Conservation (phyloP, 1,140 invertebrate species). For the Hirudo medicinalis region DNA sequence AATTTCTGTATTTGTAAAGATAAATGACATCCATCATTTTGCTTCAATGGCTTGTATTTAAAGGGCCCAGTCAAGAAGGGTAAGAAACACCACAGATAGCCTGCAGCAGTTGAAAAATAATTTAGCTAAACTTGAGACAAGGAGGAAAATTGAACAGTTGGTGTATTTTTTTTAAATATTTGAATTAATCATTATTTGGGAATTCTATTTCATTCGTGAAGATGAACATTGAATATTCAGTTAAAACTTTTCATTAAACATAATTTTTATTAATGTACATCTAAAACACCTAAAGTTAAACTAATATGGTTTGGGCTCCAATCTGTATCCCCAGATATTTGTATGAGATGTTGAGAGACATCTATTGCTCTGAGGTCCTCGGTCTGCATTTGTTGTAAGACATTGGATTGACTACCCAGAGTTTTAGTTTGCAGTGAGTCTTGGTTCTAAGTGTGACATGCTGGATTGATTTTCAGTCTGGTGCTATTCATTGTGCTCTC, state of each 20-base stretch:
- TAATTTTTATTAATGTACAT: background rate
- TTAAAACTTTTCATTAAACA: background rate
- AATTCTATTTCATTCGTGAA: background rate
- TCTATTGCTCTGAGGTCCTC: no score
- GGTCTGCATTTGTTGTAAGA: no score
- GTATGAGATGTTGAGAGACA: no score
- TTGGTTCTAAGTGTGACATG: no score
- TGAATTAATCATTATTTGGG: background rate
- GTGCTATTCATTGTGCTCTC: no score
- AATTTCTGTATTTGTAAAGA: background rate
- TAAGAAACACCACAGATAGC: background rate
- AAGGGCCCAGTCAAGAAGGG: constrained; percentile 7
- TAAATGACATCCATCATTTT: no score
- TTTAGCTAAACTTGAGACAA: constrained; percentile 14
- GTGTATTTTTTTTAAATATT: background rate
- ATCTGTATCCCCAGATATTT: no score
- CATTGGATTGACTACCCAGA: no score
- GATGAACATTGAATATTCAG: background rate
- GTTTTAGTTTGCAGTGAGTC: no score
- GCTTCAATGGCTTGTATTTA: background rate
- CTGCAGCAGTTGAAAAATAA: constrained; percentile 15
- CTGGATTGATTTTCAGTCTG: no score
- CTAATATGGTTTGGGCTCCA: no score
- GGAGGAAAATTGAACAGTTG: constrained; percentile 13
- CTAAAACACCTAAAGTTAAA: no score